Evolutionary conservation across 2,888 invertebrate species (phyloP).

Genomic region (Tryphoninae sp.): DNA sequence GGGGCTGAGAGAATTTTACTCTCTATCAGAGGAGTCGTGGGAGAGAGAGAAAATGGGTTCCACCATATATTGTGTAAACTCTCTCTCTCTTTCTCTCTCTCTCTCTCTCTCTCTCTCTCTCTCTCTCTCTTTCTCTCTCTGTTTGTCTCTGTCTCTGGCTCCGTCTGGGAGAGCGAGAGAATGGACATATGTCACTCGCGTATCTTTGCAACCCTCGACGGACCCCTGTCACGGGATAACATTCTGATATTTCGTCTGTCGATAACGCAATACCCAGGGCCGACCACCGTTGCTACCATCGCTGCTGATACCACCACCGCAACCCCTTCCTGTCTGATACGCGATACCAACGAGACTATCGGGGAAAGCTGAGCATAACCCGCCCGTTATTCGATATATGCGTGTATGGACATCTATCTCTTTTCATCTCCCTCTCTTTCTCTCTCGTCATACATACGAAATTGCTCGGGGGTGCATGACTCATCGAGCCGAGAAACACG

Average conservation of each 20-base stretch:
- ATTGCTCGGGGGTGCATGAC: conserved; percentile 32
- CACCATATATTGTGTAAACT: background rate
- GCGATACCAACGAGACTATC: conserved; percentile 32
- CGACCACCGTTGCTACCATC: conserved; percentile 46
- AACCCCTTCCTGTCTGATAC: conserved; percentile 12
- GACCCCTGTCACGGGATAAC: conserved; percentile 59
- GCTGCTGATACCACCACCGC: conserved; percentile 39
- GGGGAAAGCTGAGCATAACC: conserved; percentile 4
- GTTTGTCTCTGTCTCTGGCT: background rate
- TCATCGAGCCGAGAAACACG: conserved; percentile 49
- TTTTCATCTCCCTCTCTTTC: conserved; percentile 16
- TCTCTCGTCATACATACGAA: conserved; percentile 48
- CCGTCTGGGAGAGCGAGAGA: conserved; percentile 43
- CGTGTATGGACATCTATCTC: conserved; percentile 17
- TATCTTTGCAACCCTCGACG: conserved; percentile 62
- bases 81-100: background rate
- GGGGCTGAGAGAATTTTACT: conserved; percentile 1
- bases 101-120: conserved; percentile 32
- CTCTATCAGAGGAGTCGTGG: background rate
- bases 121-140: background rate
- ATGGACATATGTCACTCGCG: conserved; percentile 64
- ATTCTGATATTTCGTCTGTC: conserved; percentile 63
- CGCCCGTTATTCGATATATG: conserved; percentile 44
- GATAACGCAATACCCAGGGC: conserved; percentile 57
- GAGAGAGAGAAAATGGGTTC: background rate